Percentiles rank a stretch among this genome's conserved stretches.
phyloP scores from a whole-genome alignment of 2,888 invertebrate genomes.

The Zygothrica quintamaculata region DNA sequence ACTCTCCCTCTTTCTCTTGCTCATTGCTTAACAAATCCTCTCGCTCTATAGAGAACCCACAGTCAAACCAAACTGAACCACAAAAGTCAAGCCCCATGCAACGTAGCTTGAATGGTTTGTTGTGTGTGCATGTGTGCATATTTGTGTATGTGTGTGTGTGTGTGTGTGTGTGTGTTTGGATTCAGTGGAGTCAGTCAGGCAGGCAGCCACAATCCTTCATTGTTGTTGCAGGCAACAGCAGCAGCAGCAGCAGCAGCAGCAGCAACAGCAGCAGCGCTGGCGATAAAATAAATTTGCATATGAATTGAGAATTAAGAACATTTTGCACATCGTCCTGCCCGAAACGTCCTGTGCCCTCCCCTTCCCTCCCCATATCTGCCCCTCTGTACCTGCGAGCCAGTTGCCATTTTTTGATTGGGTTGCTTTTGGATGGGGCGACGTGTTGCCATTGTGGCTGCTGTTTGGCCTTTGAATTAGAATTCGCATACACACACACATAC shows the following conservation, averaged over 20 bases:
- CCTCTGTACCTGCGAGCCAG: conserved; percentile 50
- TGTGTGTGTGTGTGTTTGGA: conserved; percentile 24
- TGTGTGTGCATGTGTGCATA: conserved; percentile 22
- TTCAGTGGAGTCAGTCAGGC: conserved; percentile 59
- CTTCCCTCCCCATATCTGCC: background rate
- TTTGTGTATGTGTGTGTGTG: conserved; percentile 11
- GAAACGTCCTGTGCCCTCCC: background rate
- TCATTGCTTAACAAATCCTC: background rate
- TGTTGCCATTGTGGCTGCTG: conserved; percentile 74
- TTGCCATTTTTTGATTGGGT: conserved; percentile 68
- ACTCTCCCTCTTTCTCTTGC: no score
- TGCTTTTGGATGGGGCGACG: conserved; percentile 54
- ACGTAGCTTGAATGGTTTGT: background rate
- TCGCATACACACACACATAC: conserved; percentile 35
- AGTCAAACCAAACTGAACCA: conserved; percentile 49
- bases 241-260: conserved; percentile 77
- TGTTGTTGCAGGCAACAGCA: conserved; percentile 74
- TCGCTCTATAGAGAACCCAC: conserved; percentile 7
- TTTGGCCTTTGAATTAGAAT: conserved; percentile 79
- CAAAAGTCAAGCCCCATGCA: conserved; percentile 59
- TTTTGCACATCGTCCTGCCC: conserved; percentile 80
- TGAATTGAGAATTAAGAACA: conserved; percentile 85
- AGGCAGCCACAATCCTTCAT: conserved; percentile 65
- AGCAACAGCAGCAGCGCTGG: conserved; percentile 72
- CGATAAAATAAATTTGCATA: conserved; percentile 85